These are phyloP conservation scores for Cartodere bifasciata DNA, from an alignment of 2,888 invertebrate species.

Conservation along the genomic window DNA sequence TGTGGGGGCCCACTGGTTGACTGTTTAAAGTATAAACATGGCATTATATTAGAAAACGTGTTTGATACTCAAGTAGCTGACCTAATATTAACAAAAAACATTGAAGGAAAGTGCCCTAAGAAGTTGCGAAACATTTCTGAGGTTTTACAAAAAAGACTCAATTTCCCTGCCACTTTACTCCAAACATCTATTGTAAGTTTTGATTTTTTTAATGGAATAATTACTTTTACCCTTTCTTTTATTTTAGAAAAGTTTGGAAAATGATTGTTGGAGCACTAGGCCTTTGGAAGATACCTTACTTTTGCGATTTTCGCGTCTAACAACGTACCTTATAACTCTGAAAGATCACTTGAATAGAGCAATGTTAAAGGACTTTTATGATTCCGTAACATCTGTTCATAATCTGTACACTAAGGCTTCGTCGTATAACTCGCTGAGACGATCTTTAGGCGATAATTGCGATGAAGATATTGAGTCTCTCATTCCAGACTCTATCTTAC, in stretches of 20 bases:
- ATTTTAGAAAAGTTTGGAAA: constrained; percentile 8
- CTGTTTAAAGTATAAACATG: constrained; percentile 12
- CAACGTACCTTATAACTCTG: constrained; percentile 15
- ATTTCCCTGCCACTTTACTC: constrained; percentile 10
- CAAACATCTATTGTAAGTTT: constrained; percentile 5
- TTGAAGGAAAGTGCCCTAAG: constrained; percentile 5
- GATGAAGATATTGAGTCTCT: constrained; percentile 6
- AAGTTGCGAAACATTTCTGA: constrained; percentile 8
- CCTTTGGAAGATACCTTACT: constrained; percentile 14
- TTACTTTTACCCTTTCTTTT: constrained; percentile 1
- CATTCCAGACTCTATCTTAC: too few species aligned
- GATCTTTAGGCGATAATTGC: constrained; percentile 6
- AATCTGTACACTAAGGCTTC: constrained; percentile 5
- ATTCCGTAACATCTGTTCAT: constrained; percentile 11
- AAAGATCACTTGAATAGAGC: constrained; percentile 16
- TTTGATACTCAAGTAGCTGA: constrained; percentile 20
- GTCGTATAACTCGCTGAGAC: constrained; percentile 4
- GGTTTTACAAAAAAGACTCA: constrained; percentile 10
- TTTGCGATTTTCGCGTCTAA: constrained; percentile 14
- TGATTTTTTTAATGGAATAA: constrained; percentile 4
- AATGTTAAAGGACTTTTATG: constrained; percentile 17
- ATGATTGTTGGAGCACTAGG: constrained; percentile 11
- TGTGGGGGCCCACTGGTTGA: constrained; percentile 9
- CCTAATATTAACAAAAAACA: constrained; percentile 8
- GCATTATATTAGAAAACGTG: constrained; percentile 15